Evolutionary conservation across 2,888 invertebrate genomes (phyloP).

Genomic region (Eubasilissa splendida): DNA sequence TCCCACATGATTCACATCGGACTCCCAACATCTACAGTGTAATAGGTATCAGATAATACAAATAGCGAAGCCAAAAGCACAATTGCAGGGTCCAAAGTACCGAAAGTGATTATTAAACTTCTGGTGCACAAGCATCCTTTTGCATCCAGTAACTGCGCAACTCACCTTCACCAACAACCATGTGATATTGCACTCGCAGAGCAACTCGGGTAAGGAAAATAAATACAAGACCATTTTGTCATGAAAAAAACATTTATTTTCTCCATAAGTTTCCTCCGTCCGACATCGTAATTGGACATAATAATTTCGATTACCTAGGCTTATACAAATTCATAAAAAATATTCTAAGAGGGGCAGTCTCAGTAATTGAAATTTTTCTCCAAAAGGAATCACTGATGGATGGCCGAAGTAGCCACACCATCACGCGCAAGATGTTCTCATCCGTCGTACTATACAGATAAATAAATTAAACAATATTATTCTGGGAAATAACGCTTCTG

Average conservation of each 20-base stretch:
- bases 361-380: conserved; percentile 29
- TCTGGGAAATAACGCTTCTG: background rate
- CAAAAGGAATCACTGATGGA: conserved; percentile 7
- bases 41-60: too few species aligned
- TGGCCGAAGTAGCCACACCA: background rate
- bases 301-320: conserved; percentile 45
- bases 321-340: conserved; percentile 41
- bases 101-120: too few species aligned
- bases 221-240: background rate
- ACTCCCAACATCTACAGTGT: too few species aligned
- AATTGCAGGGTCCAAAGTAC: too few species aligned
- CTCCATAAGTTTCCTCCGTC: conserved; percentile 9
- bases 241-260: conserved; percentile 36
- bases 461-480: conserved; percentile 1
- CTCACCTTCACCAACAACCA: too few species aligned
- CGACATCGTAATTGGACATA: conserved; percentile 33
- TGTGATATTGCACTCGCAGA: too few species aligned
- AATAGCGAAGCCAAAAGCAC: too few species aligned
- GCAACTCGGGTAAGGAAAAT: background rate
- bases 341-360: conserved; percentile 34
- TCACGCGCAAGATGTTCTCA: background rate
- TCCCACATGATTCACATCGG: too few species aligned
- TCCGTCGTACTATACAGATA: background rate
- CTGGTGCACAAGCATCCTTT: too few species aligned
- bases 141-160: too few species aligned